Base-by-base conservation (phyloP, 1,140 invertebrate genomes). In the Neuroterus valhalla region DNA sequence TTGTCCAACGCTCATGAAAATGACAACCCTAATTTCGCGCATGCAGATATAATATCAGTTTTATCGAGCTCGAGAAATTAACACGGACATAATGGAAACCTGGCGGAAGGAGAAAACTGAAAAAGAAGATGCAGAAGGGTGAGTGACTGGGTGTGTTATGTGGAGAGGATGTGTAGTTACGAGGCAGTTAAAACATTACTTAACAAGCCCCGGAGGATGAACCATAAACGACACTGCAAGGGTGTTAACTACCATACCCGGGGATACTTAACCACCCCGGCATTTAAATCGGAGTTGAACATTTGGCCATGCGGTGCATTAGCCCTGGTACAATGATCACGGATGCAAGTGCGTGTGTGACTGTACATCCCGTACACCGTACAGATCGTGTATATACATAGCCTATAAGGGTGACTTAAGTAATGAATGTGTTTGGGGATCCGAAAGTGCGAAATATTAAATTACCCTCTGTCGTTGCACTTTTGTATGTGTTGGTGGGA, bases 291-390 rank as follows among this genome's bases (percentile, higher is more conserved):
- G 83, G 79, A 82, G 74, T 81, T 72, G 87, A 88, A 87, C 87
- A 88, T 88, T 88, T 88, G 87, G 87, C 82, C 82, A 66, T 75
- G 82, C 78, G 78, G 79, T 84, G 81, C 87, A 88, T 88, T 88
- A 88, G 87, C 84, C 86, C 82, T 88, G 87, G 81, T 86, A 87
- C 85, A 83, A 73, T 81, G 86, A 85, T 87, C 84, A 85, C 72
- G 76, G 72, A 80, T 80, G 74, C 77, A 78, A 74, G 73, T 80
- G 46, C 75, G 72, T 55, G 73, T 74, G 72, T 77, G 31, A 38
- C 31, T n/a, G n/a, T n/a, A 80, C 71, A 78, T 52, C 66, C 26
- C 66, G 69, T 74, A 44, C 71, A 72, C 75, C 75, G 75, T 76
- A 77, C 71, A 70, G 67, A 76, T 74, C 31, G 1, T 38, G 1